phyloP scores from a whole-genome alignment of 2,888 invertebrate species.

The Seira musarum region DNA sequence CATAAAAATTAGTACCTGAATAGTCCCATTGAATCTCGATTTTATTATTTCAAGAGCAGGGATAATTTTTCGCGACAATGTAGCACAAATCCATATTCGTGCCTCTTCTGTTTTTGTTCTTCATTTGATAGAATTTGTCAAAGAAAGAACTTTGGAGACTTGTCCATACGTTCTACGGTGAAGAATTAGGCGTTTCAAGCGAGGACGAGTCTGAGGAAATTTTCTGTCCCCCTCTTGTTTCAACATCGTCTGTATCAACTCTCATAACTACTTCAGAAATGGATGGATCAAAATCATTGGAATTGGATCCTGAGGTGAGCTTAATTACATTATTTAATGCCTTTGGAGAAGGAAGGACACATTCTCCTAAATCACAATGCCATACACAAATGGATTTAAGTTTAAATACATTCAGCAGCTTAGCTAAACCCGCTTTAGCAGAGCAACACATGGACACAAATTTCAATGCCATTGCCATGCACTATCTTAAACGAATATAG shows the following conservation, averaged over 20 bases:
- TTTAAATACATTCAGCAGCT: no score
- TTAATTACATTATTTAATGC: not conserved
- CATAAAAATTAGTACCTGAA: no score
- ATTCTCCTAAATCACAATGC: no score
- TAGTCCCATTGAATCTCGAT: no score
- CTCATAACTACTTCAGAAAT: conserved; percentile 34
- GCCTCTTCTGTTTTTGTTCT: not conserved
- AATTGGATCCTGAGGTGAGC: conserved; percentile 63
- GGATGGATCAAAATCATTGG: conserved; percentile 49
- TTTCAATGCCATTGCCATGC: no score
- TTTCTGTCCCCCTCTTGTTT: conserved; percentile 38
- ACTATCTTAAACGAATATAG: no score
- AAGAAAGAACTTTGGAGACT: conserved; percentile 90
- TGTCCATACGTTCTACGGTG: conserved; percentile 95
- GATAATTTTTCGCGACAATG: no score
- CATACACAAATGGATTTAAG: no score
- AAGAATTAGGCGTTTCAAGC: conserved; percentile 92
- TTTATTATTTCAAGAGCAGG: no score
- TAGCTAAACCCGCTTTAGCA: no score
- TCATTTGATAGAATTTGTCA: conserved; percentile 78
- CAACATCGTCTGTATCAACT: conserved; percentile 34
- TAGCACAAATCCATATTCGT: no score
- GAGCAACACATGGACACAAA: no score
- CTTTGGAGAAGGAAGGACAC: not conserved
- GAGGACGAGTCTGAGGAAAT: conserved; percentile 84